A percentile compares a stretch with the other conserved stretches of the same genome.
Evolutionary conservation across 2,888 invertebrate genomes (phyloP).

Genomic region (Agelastica alni): DNA sequence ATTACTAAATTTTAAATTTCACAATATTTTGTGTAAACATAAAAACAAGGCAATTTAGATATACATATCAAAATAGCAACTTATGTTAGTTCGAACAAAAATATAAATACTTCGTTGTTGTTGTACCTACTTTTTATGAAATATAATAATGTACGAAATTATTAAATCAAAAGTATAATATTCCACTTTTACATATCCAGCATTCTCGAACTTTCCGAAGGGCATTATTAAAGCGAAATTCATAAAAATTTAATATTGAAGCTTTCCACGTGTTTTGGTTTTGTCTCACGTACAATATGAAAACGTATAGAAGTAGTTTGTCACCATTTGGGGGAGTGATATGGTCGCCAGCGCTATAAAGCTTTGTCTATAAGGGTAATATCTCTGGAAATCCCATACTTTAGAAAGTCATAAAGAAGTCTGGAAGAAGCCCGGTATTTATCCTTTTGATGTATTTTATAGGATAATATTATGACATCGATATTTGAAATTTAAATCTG

Average conservation of each 20-base stretch:
- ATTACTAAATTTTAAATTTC: too few species aligned
- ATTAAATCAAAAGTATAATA: constrained; percentile 5
- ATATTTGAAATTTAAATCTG: constrained; percentile 49
- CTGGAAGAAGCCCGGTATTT: constrained; percentile 52
- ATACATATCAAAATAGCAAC: too few species aligned
- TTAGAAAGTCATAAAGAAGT: constrained; percentile 55
- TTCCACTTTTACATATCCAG: constrained; percentile 6
- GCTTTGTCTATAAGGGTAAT: constrained; percentile 56
- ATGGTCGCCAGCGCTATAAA: constrained; percentile 52
- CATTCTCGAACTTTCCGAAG: constrained; percentile 2
- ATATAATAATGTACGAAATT: too few species aligned
- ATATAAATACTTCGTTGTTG: too few species aligned
- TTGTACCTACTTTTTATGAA: too few species aligned
- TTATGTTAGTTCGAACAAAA: too few species aligned
- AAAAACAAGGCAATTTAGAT: too few species aligned
- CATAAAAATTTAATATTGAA: constrained; percentile 27
- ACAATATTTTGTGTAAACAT: too few species aligned
- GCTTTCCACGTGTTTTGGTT: constrained; percentile 16
- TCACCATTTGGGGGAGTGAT: constrained; percentile 52
- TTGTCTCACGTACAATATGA: constrained; percentile 46
- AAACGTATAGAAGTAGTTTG: constrained; percentile 51
- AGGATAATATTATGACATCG: constrained; percentile 46
- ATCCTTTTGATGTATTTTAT: constrained; percentile 51
- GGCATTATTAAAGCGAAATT: constrained; percentile 16
- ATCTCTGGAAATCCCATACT: constrained; percentile 56